Base-by-base conservation (phyloP, 2,888 invertebrate genomes). In the Pycnomerus fuliginosus region DNA sequence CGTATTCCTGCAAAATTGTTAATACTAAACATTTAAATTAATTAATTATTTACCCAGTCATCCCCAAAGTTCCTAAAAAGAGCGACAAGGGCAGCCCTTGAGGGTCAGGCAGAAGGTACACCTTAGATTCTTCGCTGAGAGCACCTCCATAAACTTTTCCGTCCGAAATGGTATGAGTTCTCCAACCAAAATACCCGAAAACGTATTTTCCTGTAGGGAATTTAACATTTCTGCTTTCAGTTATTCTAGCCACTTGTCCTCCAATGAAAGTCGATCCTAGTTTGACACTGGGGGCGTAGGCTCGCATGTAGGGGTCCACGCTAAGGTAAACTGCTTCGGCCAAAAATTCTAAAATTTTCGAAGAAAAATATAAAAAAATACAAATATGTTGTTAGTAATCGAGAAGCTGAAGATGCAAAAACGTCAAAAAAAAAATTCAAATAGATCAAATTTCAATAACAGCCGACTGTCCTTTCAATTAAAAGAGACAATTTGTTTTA, bases 271-370 rank as follows among this genome's bases (percentile, higher is more conserved):
- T 79, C 11, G 73, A 73, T 2, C 84, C 84, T 39, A 76, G 58
- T 60, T 79, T 77, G 15, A 63, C 53, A 20, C 71, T 70, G 37
- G 72, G 72, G 67, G 76, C 74, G 52, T 80, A 81, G 1, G 76
- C 75, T 55, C 84, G 73, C 82, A 84, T 83, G 48, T 84, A 87
- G 1, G 87, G 87, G 68, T 87, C 87, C 16, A 87, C 83, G 51
- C 84, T 84, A 1, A 85, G 63, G 61, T 77, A 85, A 58, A 81
- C 76, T 1, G 85, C 85, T 72, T 85, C 77, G 1, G 79, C 73
- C 37, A 86, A 70, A 53, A 83, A 78, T 72, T 85, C 84, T 25
- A 10, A 10, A 25, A 25, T 8, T 25, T 8, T 25, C 10, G n/a
- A n/a, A n/a, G n/a, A n/a, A n/a, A n/a, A n/a, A n/a, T n/a, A n/a